A percentile compares a stretch with the other conserved stretches of the same genome.
Conservation (phyloP, 2,888 invertebrate genomes). For the Pachliopta kotzebuea region DNA sequence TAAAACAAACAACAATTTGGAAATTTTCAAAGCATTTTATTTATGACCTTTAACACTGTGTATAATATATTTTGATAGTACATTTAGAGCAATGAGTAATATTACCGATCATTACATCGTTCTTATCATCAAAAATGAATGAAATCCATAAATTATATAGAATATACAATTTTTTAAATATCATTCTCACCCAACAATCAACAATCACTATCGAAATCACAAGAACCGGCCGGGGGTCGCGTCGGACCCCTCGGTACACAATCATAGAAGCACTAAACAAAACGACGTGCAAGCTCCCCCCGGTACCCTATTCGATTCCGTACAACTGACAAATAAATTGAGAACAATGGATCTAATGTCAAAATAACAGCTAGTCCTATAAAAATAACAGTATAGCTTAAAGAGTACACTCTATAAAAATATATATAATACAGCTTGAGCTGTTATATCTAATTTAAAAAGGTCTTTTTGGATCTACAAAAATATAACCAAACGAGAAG, state of each 20-base stretch:
- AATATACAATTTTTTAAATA: conserved; percentile 73
- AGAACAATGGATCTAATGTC: conserved; percentile 52
- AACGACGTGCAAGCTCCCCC: conserved; percentile 38
- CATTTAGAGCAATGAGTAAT: conserved; percentile 82
- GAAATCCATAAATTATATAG: conserved; percentile 77
- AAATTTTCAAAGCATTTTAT: conserved; percentile 81
- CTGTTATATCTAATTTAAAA: conserved; percentile 73
- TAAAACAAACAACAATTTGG: conserved; percentile 62
- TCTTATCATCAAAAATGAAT: conserved; percentile 76
- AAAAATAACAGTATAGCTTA: conserved; percentile 78
- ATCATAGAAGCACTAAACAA: conserved; percentile 46
- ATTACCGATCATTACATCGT: conserved; percentile 81
- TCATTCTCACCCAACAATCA: conserved; percentile 76
- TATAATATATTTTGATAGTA: conserved; percentile 82
- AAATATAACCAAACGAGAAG: conserved; percentile 62
- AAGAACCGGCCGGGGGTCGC: conserved; percentile 40
- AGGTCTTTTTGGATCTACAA: conserved; percentile 59
- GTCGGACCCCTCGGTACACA: conserved; percentile 36
- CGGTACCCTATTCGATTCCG: conserved; percentile 34
- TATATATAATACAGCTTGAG: conserved; percentile 72
- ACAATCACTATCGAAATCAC: conserved; percentile 75
- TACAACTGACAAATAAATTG: conserved; percentile 53
- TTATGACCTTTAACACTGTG: conserved; percentile 81
- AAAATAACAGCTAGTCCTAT: conserved; percentile 69
- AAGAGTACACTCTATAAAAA: conserved; percentile 77